phyloP scores from a whole-genome alignment of 1,140 invertebrate species.

The Plectrocnemia conspersa region DNA sequence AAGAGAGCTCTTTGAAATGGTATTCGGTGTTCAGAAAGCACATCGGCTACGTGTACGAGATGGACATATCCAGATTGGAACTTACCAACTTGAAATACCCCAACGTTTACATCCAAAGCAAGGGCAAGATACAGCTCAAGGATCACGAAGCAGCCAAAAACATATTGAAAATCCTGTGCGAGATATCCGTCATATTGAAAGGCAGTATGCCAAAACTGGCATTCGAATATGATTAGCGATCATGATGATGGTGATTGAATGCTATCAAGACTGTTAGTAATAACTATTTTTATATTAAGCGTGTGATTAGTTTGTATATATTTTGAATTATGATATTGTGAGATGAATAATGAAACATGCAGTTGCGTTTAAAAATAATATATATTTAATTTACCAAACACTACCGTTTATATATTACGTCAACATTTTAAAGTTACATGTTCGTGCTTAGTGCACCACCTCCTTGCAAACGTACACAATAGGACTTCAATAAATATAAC shows the following conservation, averaged over 20 bases:
- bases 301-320: no score
- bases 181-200: slow-evolving; percentile 29
- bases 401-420: no score
- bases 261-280: no score
- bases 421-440: no score
- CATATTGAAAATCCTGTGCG: slow-evolving; percentile 17
- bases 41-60: slow-evolving; percentile 7
- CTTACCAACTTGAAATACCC: slow-evolving; percentile 21
- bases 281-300: no score
- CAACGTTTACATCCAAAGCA: slow-evolving; percentile 12
- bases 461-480: no score
- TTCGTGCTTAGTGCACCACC: no score
- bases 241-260: no score
- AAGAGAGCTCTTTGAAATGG: slow-evolving; percentile 6
- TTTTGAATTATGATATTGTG: not conserved
- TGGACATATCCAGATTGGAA: slow-evolving; percentile 17
- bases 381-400: no score
- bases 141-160: slow-evolving; percentile 8
- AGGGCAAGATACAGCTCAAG: slow-evolving; percentile 20
- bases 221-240: slow-evolving; percentile 23
- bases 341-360: no score
- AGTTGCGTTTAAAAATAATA: no score
- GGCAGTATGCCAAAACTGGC: slow-evolving; percentile 24
- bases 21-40: slow-evolving; percentile 17
- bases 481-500: no score